A percentile compares a stretch with the other conserved stretches of the same genome.
Evolutionary conservation across 2,113 vertebrate species (phyloP).

Genomic region (Amphiprion ocellaris): DNA sequence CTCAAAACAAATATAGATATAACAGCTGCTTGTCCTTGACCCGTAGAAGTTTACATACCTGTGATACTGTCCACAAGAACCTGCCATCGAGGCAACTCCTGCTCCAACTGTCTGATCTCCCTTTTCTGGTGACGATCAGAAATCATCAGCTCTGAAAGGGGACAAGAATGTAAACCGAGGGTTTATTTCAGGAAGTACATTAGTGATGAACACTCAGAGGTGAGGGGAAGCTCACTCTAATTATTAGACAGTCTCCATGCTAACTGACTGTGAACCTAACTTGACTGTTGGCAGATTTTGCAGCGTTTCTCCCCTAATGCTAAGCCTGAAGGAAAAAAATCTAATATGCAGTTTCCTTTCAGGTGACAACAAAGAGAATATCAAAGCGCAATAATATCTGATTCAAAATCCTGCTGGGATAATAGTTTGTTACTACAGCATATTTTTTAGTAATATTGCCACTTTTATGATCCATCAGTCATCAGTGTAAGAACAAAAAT

Average conservation of each 20-base stretch:
- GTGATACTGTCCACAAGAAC: conserved; percentile 96
- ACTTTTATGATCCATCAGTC: neutral
- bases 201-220: neutral
- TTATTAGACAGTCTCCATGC: too few relatives aligned
- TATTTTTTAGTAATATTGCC: neutral
- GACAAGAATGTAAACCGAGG: neutral
- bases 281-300: too few relatives aligned
- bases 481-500: neutral
- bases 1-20: neutral
- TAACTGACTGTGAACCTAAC: too few relatives aligned
- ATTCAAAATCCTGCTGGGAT: too few relatives aligned
- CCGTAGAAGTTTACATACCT: conserved; percentile 78
- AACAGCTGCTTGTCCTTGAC: neutral
- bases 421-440: too few relatives aligned
- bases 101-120: conserved; percentile 95
- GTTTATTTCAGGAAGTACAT: neutral
- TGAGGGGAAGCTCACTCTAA: too few relatives aligned
- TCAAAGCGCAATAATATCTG: neutral
- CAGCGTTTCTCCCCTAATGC: too few relatives aligned
- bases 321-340: too few relatives aligned
- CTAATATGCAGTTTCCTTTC: neutral
- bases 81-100: conserved; percentile 96
- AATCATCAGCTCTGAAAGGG: conserved; percentile 89
- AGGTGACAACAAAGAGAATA: neutral
- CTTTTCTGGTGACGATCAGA: conserved; percentile 94